Conservation (phyloP, 2,888 invertebrate genomes). For the Xestia sexstrigata region DNA sequence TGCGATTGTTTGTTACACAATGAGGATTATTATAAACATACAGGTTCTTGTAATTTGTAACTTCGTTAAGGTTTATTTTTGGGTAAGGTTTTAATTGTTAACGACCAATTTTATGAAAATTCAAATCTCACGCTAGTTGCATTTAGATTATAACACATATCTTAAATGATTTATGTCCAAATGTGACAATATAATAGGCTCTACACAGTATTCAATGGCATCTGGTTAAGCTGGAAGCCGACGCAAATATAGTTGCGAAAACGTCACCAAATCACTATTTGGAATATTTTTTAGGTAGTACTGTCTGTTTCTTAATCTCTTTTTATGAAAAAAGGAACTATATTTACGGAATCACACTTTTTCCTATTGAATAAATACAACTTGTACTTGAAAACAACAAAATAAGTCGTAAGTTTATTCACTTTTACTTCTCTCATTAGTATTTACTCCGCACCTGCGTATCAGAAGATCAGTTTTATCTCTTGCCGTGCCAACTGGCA, state of each 20-base stretch:
- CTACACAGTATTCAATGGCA: neutral
- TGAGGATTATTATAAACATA: slow-evolving; percentile 2
- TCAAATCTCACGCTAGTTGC: neutral
- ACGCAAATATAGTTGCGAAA: neutral
- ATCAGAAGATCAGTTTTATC: slow-evolving; percentile 47
- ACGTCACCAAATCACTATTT: neutral
- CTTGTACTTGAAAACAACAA: slow-evolving; percentile 13
- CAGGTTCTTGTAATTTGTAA: neutral
- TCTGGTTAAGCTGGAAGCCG: neutral
- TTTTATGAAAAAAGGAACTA: neutral
- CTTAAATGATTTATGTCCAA: neutral
- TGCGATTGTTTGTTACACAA: slow-evolving; percentile 33
- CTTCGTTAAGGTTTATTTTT: neutral
- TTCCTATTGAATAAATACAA: neutral
- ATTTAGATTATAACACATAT: neutral
- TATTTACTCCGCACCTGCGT: slow-evolving; percentile 23
- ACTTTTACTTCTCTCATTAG: slow-evolving; percentile 48
- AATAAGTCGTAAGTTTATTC: slow-evolving; percentile 14
- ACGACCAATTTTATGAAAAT: neutral
- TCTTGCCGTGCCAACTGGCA: slow-evolving; percentile 46
- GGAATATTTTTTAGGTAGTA: neutral
- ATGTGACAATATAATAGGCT: neutral
- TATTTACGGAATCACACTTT: neutral
- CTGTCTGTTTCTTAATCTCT: neutral
- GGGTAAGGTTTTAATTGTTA: neutral